Conservation (phyloP, 35 echinoderm and acorn worm genomes). For the Ophiothrix spiculata region DNA sequence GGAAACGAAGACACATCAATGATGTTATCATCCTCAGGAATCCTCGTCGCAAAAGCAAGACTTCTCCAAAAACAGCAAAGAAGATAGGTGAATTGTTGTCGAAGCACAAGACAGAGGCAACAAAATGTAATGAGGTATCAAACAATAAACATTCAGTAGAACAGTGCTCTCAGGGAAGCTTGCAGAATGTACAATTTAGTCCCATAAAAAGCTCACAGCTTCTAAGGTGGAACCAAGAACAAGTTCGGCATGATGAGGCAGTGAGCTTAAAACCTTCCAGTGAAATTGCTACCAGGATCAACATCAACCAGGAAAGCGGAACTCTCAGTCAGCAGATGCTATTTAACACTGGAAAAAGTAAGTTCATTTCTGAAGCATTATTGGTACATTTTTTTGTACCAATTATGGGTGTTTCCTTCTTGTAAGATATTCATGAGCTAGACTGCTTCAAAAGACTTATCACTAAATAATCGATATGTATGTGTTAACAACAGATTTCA, state of each 20-base stretch:
- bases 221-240: not conserved
- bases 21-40: constrained; percentile 55
- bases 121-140: not conserved
- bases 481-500: too few species aligned
- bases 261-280: too few species aligned
- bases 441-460: too few species aligned
- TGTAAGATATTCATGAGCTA: too few species aligned
- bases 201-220: not conserved
- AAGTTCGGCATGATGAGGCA: not conserved
- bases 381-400: too few species aligned
- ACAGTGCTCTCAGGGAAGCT: constrained; percentile 9
- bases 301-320: too few species aligned
- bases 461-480: too few species aligned
- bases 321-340: too few species aligned
- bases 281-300: too few species aligned
- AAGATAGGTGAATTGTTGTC: not conserved
- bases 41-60: constrained; percentile 9
- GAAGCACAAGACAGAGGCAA: not conserved
- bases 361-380: too few species aligned
- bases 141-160: not conserved
- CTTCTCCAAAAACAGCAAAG: not conserved
- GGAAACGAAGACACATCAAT: constrained; percentile 42
- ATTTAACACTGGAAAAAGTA: too few species aligned
- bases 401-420: too few species aligned
- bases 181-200: not conserved